A percentile compares a stretch with the other conserved stretches of the same genome.
Conservation (phyloP, 2,888 invertebrate species). For the Melipona bicolor region DNA sequence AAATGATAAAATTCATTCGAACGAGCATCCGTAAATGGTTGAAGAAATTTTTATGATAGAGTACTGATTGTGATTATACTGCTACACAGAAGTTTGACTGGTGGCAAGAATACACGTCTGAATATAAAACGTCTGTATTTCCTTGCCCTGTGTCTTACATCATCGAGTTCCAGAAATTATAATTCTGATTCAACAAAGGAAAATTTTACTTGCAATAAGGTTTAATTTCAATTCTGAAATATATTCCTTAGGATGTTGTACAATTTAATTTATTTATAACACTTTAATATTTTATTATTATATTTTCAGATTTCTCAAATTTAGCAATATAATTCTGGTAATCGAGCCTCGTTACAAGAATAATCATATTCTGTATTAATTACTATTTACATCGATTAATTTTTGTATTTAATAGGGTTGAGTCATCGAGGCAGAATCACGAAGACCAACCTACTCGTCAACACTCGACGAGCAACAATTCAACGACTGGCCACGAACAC, state of each 20-base stretch:
- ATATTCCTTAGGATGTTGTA: not conserved
- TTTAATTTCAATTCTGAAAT: not conserved
- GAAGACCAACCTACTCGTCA: slow-evolving; percentile 76
- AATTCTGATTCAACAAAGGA: not conserved
- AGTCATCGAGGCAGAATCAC: slow-evolving; percentile 75
- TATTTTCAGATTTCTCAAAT: too few species aligned
- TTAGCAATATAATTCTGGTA: not conserved
- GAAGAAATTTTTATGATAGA: too few species aligned
- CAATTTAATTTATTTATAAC: too few species aligned
- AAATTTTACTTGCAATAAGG: not conserved
- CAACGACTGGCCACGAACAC: slow-evolving; percentile 70
- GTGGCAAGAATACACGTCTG: not conserved
- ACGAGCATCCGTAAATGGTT: not conserved
- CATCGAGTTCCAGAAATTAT: not conserved
- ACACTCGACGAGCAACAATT: slow-evolving; percentile 66
- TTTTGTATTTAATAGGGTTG: slow-evolving; percentile 65
- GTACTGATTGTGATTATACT: too few species aligned
- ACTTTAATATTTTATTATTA: too few species aligned
- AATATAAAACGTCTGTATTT: not conserved
- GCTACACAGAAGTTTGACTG: too few species aligned
- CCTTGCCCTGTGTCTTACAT: not conserved
- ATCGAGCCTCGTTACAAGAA: too few species aligned
- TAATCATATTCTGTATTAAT: too few species aligned
- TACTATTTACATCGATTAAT: not conserved
- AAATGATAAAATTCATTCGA: not conserved